Base-by-base conservation (phyloP, 23 tunicate species). In the Ascidia mentula region DNA sequence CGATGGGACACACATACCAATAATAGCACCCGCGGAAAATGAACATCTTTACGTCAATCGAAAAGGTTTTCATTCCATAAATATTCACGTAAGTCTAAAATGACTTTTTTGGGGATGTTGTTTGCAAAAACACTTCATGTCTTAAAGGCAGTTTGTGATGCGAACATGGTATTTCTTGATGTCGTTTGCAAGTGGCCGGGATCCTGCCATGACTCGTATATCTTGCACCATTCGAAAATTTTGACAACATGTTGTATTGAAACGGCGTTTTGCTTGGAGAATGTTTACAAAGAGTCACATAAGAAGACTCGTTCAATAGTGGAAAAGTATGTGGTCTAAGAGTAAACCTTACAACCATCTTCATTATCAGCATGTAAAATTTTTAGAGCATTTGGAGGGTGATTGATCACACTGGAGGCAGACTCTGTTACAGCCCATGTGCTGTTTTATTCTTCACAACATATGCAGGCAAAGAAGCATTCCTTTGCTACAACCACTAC, bases 11-110 rank as follows among this genome's bases (percentile, higher is more conserved):
- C 85, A 34, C 80, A 36, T 80, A 39, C 85, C 80, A 32, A 80
- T 80, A 7, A 72, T 80, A 34, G 85, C 77, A 30, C 79, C 79
- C 24, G 40, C 53, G 24, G 61, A 72, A 18, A 79, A 80, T 72
- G 79, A 80, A 72, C 40, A 34, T 37, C 38, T 38, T 28, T 80
- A 72, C 36, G 85, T 80, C 34, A 72, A 80, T 39, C 77, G 85
- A 72, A 79, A 80, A 38, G 78, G 78, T 12, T 80, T 80, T 80
- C 85, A 80, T 80, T 80, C 85, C 33, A 80, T 80, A 6, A 80
- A 80, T 31, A 31, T 80, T n/a, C 85, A 80, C 36, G 79, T 34
- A 72, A 69, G 69, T 22, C 24, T 69, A 24, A 32, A 40, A 9
- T 73, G 36, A n/a, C n/a, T n/a, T n/a, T n/a, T n/a, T n/a, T n/a